phyloP scores from a whole-genome alignment of 2,113 vertebrate species.

The Gallinago media region DNA sequence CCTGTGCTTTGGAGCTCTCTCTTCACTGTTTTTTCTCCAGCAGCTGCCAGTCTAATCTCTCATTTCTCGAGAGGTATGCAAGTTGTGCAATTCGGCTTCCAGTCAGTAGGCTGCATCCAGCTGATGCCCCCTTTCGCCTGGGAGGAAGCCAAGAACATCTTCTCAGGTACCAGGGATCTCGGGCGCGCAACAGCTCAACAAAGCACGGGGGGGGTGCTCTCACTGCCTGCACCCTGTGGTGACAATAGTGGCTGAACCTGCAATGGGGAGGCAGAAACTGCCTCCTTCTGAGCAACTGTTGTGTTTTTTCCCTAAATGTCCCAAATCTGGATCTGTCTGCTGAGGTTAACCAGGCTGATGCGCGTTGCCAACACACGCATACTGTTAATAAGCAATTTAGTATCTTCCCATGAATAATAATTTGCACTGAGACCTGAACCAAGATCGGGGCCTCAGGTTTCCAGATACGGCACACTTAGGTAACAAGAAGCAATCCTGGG shows the following conservation, averaged over 20 bases:
- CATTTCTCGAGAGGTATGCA: not conserved
- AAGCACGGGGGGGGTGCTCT: not conserved
- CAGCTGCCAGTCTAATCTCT: not conserved
- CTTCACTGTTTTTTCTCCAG: not conserved
- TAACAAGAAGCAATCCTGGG: not conserved
- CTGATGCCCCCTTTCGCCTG: not conserved
- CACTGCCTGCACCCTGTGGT: fast-evolving
- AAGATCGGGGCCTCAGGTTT: not conserved
- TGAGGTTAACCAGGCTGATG: not conserved
- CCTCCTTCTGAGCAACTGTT: not conserved
- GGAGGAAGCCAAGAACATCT: not conserved
- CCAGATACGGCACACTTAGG: fast-evolving
- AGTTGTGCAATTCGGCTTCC: not conserved
- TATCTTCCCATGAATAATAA: not conserved
- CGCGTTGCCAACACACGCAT: not conserved
- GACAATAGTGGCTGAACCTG: not conserved
- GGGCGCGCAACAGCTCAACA: not conserved
- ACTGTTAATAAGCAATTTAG: not conserved
- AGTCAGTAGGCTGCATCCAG: fast-evolving
- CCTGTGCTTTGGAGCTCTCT: not conserved
- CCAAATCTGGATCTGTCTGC: not conserved
- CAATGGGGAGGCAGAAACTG: not conserved
- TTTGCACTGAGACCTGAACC: not conserved
- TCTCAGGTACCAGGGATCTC: not conserved
- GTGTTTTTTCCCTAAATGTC: not conserved